Conservation (phyloP, 2,888 invertebrate genomes). For the Cosmia trapezina region DNA sequence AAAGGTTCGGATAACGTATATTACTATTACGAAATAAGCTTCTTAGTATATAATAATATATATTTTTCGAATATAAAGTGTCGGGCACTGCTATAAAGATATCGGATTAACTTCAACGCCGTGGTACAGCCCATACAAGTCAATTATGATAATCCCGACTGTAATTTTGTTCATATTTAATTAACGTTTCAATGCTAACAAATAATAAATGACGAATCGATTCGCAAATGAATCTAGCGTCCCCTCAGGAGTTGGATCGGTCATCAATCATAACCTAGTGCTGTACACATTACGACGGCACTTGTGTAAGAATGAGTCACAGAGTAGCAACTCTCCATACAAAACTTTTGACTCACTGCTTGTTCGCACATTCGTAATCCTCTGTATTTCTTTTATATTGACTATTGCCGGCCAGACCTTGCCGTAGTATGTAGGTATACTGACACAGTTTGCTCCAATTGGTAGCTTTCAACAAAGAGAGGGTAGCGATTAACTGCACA, state of each 20-base stretch:
- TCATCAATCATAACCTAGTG: slow-evolving; percentile 77
- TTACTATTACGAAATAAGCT: slow-evolving; percentile 73
- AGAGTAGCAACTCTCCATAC: slow-evolving; percentile 39
- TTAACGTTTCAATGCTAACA: slow-evolving; percentile 73
- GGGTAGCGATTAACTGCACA: slow-evolving; percentile 68
- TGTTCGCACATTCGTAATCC: slow-evolving; percentile 6
- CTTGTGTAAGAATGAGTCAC: slow-evolving; percentile 38
- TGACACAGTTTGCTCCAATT: slow-evolving; percentile 66
- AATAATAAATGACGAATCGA: slow-evolving; percentile 81
- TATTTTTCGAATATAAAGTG: slow-evolving; percentile 29
- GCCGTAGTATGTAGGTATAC: slow-evolving; percentile 40
- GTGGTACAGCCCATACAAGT: slow-evolving; percentile 26
- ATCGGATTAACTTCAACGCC: slow-evolving; percentile 58
- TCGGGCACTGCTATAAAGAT: slow-evolving; percentile 41
- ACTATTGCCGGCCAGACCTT: slow-evolving; percentile 4
- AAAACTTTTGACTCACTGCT: slow-evolving; percentile 36
- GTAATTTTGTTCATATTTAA: slow-evolving; percentile 65
- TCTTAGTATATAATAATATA: slow-evolving; percentile 68
- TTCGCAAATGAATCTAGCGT: slow-evolving; percentile 78
- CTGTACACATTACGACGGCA: slow-evolving; percentile 43
- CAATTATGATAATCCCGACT: slow-evolving; percentile 50
- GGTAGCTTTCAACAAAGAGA: slow-evolving; percentile 61
- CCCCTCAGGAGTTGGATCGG: slow-evolving; percentile 69
- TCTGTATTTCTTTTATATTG: slow-evolving; percentile 11
- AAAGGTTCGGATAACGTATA: slow-evolving; percentile 76